Percentiles rank a stretch among this genome's conserved stretches.
Evolutionary conservation across 1,140 invertebrate genomes (phyloP).

Genomic region (Battus philenor): DNA sequence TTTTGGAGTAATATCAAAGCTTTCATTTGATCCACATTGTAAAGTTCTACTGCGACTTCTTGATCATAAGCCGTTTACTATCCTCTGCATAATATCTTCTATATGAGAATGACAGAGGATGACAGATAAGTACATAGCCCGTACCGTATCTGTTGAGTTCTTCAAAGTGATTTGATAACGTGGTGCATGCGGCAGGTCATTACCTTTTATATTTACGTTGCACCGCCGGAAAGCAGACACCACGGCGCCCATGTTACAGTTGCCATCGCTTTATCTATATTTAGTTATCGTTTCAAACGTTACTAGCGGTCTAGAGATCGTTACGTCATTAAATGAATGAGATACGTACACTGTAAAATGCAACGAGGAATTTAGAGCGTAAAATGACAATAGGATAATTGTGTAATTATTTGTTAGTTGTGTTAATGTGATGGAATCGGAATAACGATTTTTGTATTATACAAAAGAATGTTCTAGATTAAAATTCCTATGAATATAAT

Average conservation of each 20-base stretch:
- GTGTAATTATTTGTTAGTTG: constrained; percentile 36
- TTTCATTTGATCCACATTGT: too few species aligned
- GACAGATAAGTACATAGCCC: too few species aligned
- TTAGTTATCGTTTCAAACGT: constrained; percentile 28
- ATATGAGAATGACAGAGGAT: too few species aligned
- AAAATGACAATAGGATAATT: constrained; percentile 57
- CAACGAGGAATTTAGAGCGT: constrained; percentile 56
- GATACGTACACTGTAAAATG: constrained; percentile 34
- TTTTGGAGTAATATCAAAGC: too few species aligned
- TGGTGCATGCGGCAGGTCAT: constrained; percentile 42
- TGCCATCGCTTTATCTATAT: constrained; percentile 38
- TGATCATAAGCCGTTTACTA: too few species aligned
- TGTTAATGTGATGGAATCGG: not conserved
- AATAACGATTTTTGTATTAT: too few species aligned
- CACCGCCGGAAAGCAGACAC: constrained; percentile 33
- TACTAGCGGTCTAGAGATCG: constrained; percentile 32
- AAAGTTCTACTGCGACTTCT: too few species aligned
- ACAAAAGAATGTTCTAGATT: too few species aligned
- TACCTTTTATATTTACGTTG: constrained; percentile 38
- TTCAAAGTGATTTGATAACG: too few species aligned
- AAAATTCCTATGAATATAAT: too few species aligned
- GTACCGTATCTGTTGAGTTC: too few species aligned
- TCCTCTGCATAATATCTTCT: too few species aligned
- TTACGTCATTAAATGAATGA: constrained; percentile 39
- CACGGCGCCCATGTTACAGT: constrained; percentile 31